These are phyloP conservation scores for Brenthis hecate DNA, from an alignment of 2,888 invertebrate species.

Conservation along the genomic window DNA sequence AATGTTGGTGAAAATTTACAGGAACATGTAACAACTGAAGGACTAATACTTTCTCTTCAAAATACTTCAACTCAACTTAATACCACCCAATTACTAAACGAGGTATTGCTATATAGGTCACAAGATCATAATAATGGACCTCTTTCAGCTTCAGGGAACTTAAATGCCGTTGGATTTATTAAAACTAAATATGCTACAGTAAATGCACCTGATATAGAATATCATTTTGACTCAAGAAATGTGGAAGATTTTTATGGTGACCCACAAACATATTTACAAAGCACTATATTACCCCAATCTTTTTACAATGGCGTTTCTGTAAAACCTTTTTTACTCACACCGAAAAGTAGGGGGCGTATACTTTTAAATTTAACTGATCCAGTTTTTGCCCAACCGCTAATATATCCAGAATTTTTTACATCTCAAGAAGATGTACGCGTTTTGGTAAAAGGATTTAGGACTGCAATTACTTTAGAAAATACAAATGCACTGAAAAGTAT, in stretches of 20 bases:
- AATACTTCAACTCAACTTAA: constrained; percentile 78
- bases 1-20: constrained; percentile 89
- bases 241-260: constrained; percentile 82
- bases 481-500: constrained; percentile 82
- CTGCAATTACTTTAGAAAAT: constrained; percentile 81
- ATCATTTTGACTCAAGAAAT: constrained; percentile 83
- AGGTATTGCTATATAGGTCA: constrained; percentile 69
- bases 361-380: constrained; percentile 87
- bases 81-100: constrained; percentile 63
- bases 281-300: constrained; percentile 79
- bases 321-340: constrained; percentile 84
- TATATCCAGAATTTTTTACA: constrained; percentile 87
- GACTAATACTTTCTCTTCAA: constrained; percentile 68
- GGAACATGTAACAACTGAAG: constrained; percentile 87
- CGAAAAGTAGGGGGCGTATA: constrained; percentile 84
- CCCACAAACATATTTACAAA: constrained; percentile 75
- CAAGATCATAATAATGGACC: constrained; percentile 65
- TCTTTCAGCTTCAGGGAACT: constrained; percentile 77
- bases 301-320: constrained; percentile 84
- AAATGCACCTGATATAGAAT: constrained; percentile 85
- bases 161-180: constrained; percentile 83
- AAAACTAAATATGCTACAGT: constrained; percentile 76
- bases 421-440: constrained; percentile 84
- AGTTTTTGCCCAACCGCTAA: constrained; percentile 86
- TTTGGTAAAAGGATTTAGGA: constrained; percentile 83